Base-by-base conservation (phyloP, 1,140 invertebrate genomes). In the Oscheius sp. region DNA sequence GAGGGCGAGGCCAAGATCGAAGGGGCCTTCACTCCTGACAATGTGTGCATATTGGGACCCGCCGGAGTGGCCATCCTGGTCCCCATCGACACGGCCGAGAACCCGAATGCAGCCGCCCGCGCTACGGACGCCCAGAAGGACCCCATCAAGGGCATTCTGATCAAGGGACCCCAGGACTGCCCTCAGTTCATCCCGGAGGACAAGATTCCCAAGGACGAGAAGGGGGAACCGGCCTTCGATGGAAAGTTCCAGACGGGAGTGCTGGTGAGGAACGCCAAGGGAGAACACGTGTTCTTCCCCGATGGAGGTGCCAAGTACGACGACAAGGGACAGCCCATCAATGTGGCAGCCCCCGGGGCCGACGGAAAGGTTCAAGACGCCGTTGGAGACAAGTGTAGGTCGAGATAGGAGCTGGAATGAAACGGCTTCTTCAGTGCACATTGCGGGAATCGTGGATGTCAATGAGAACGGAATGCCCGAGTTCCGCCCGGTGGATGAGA, bases 121-220 rank as follows among this genome's bases (percentile, higher is more conserved):
- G 49, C 23, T 4, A 15, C 49, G 15, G 7, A 7, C 49, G 23
- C 7, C 23, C 15, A 7, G 49, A 23, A 7, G 7, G 7, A 7
- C 7, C 7, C 7, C 4, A 55, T 55, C 15, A 7, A 4, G 7
- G 49, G 49, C 7, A 55, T 55, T 26, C 23, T 55, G 7, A 23
- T 55, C 49, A 55, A 55, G 23, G 49, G 49, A 55, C 49, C 49
- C 23, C 7, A 55, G 49, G 49, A 55, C 7, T 55, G 49, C 28
- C 49, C 49, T 23, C 49, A 55, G 49, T 55, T 55, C 49, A 7
- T 55, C 4, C 49, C 49, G 49, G 49, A 55, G 4, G 49, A 7
- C 49, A 55, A 55, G 49, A 55, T 55, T 23, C 38, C 38, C 38
- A 42, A 42, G 38, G 38, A 42, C n/a, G n/a, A 42, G 15, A 7